A percentile compares a stretch with the other conserved stretches of the same genome.
These are phyloP conservation scores for Calidris pygmaea DNA, from an alignment of 2,113 vertebrate species.

Conservation along the genomic window DNA sequence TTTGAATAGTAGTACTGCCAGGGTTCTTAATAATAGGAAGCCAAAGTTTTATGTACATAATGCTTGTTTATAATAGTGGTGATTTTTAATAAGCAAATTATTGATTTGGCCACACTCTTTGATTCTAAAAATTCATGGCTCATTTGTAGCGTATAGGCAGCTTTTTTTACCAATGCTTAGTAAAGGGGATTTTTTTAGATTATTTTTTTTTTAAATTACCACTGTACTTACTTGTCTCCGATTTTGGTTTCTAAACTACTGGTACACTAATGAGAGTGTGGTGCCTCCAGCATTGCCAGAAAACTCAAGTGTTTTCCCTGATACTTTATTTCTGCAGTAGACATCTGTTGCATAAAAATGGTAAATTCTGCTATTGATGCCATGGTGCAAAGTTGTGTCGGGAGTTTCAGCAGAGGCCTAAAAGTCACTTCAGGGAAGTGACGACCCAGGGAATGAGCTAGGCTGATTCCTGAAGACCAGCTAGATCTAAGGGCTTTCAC, in stretches of 20 bases:
- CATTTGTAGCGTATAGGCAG: neutral
- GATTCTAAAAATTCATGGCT: neutral
- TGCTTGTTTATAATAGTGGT: neutral
- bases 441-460: neutral
- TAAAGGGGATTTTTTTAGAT: neutral
- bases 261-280: neutral
- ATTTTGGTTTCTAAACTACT: neutral
- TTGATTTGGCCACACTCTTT: neutral
- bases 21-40: neutral
- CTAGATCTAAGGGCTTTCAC: neutral
- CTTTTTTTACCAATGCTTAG: neutral
- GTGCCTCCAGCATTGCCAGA: neutral
- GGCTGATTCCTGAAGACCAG: neutral
- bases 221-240: neutral
- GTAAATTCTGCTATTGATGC: neutral
- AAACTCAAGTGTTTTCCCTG: neutral
- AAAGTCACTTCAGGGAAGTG: neutral
- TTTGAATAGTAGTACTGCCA: neutral
- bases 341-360: slow-evolving; percentile 16
- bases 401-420: neutral
- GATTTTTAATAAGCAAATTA: neutral
- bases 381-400: neutral
- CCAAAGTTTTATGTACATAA: neutral
- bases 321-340: neutral
- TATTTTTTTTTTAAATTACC: neutral